These are phyloP conservation scores for Gambelia wislizenii DNA, from an alignment of 2,797 vertebrate genomes.

Conservation along the genomic window DNA sequence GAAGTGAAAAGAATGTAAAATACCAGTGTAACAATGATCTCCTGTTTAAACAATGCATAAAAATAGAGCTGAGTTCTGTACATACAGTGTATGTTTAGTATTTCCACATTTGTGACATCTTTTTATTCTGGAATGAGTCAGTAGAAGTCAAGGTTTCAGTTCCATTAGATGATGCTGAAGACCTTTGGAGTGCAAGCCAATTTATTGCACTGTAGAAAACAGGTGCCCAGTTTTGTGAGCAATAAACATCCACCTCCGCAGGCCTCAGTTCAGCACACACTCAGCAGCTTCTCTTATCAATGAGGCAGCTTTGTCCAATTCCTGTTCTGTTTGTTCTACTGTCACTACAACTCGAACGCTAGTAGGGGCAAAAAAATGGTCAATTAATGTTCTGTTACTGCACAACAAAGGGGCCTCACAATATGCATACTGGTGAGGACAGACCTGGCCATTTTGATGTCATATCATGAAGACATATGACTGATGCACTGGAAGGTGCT, in stretches of 20 bases:
- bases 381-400: background rate
- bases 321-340: slow-evolving; percentile 89
- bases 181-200: slow-evolving; percentile 45
- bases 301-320: slow-evolving; percentile 86
- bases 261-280: slow-evolving; percentile 77
- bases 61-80: slow-evolving; percentile 47
- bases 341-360: slow-evolving; percentile 94
- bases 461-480: background rate
- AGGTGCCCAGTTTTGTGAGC: slow-evolving; percentile 12
- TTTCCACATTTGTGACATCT: slow-evolving; percentile 28
- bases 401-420: background rate
- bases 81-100: slow-evolving; percentile 36
- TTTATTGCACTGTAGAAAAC: slow-evolving; percentile 33
- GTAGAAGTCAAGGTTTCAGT: background rate
- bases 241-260: background rate
- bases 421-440: background rate
- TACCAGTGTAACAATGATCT: slow-evolving; percentile 46
- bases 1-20: slow-evolving; percentile 50
- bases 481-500: background rate
- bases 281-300: slow-evolving; percentile 87
- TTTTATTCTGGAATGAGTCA: slow-evolving; percentile 29
- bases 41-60: slow-evolving; percentile 55
- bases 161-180: slow-evolving; percentile 27
- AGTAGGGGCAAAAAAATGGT: slow-evolving; percentile 63
- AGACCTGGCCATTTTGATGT: background rate